Percentiles rank a stretch among this genome's conserved stretches.
Conservation (phyloP, 2,888 invertebrate genomes). For the Ophion ellenae region DNA sequence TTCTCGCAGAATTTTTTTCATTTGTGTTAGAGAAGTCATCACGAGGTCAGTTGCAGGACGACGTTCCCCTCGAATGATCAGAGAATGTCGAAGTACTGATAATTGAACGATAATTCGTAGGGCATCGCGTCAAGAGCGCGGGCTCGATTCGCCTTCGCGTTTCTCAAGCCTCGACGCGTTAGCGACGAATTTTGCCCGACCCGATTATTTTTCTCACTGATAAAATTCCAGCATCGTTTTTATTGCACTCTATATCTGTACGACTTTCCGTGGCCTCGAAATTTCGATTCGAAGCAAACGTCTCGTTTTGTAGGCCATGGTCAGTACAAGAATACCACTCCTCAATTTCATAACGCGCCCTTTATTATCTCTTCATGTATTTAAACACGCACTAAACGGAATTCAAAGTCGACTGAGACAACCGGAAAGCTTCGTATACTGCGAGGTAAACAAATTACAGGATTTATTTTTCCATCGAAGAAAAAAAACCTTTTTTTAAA, state of each 20-base stretch:
- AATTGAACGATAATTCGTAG: slow-evolving; percentile 58
- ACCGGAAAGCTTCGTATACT: background rate
- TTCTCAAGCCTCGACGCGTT: background rate
- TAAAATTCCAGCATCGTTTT: background rate
- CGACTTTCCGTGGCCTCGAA: background rate
- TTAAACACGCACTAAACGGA: background rate
- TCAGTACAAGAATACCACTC: background rate
- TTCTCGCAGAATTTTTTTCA: background rate
- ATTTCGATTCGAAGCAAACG: background rate
- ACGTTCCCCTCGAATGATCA: background rate
- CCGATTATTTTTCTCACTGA: background rate
- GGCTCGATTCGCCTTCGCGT: background rate
- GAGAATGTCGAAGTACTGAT: slow-evolving; percentile 40
- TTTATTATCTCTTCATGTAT: background rate
- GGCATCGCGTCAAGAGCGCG: background rate
- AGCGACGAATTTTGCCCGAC: background rate
- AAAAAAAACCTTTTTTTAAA: background rate
- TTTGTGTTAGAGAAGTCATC: background rate
- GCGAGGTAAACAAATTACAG: background rate
- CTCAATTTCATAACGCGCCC: background rate
- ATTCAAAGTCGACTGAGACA: too few species aligned
- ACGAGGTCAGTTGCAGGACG: background rate
- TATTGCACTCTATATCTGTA: background rate
- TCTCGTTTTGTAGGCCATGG: background rate
- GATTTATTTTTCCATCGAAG: background rate